Evolutionary conservation across 2,797 vertebrate genomes (phyloP), one percentile per base, ranked within the genome.

Genomic region (Acanthornis magna): DNA sequence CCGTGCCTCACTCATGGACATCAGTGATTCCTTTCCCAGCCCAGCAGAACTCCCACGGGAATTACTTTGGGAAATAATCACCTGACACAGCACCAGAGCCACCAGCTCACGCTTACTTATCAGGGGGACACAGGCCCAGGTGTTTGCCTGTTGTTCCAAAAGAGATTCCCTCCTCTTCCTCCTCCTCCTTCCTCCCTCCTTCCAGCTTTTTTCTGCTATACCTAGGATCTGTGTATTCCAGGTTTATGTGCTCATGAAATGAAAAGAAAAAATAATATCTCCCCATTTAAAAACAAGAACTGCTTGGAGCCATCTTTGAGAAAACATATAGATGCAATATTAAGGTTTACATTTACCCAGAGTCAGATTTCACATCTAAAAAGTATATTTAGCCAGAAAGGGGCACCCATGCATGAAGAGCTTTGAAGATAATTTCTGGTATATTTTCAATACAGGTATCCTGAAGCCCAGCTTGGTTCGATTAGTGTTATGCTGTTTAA

Each of bases 1-100:
- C 57, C 0, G 0, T 40, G 42, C 34, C 54, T 71, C 30, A 3
- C 66, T 61, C 10, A 0, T 0, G 4, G 66, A 15, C 53, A 30
- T 3, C 0, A 2, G 65, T 71, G 22, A 0, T 26, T 89, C 76
- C 58, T 51, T 36, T 18, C 66, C 47, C 62, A 30, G 60, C 71
- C 19, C 70, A 45, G 70, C 51, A 88, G 62, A 53, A 17, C 36
- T 70, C 55, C 71, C 2, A 0, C 0, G 1, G 88, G 83, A 90
- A 42, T 65, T 27, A 18, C 71, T 34, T 22, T 6, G 71, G 80
- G 74, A 57, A 91, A 79, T 48, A 51, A 88, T 79, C 91, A 42
- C 71, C 79, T 65, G 61, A 67, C 1, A 38, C 67, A 23, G 65
- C 38, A 47, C 5, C 78, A 61, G 48, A 75, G 50, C 91, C 83